phyloP scores from a whole-genome alignment of 2,113 vertebrate genomes.

The Sphaerodactylus townsendi region DNA sequence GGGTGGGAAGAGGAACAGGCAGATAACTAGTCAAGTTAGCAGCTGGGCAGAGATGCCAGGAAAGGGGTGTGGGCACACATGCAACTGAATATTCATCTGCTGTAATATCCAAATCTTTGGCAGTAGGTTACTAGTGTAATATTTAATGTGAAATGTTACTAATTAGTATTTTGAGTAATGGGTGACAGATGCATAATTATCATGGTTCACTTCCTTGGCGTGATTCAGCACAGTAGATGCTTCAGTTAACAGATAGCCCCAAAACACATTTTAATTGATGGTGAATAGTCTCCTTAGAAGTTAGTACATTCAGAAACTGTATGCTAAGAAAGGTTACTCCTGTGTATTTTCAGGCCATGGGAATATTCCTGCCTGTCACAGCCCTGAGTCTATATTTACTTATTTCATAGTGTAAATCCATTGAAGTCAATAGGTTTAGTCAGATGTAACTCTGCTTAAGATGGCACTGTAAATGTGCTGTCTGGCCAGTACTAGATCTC shows the following conservation, averaged over 20 bases:
- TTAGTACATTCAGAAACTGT: neutral
- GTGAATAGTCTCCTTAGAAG: neutral
- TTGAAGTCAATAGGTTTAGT: too few species aligned
- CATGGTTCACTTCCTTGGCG: neutral
- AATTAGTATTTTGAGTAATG: constrained; percentile 1
- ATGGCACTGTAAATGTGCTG: too few species aligned
- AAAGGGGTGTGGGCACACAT: neutral
- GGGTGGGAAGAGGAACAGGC: neutral
- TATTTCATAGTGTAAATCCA: too few species aligned
- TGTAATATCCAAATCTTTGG: neutral
- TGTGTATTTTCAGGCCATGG: neutral
- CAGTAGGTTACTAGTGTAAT: neutral
- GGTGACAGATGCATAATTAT: neutral
- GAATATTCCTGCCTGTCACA: neutral
- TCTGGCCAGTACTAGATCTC: too few species aligned
- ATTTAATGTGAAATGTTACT: neutral
- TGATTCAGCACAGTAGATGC: neutral
- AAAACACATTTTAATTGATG: neutral
- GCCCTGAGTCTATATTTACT: neutral
- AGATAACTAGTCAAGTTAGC: neutral
- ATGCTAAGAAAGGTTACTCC: neutral
- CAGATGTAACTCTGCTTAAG: too few species aligned
- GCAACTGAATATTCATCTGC: neutral
- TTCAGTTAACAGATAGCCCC: neutral
- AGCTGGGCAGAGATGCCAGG: neutral